Base-by-base conservation (phyloP, 1,140 invertebrate species). In the Antheraea mylitta region DNA sequence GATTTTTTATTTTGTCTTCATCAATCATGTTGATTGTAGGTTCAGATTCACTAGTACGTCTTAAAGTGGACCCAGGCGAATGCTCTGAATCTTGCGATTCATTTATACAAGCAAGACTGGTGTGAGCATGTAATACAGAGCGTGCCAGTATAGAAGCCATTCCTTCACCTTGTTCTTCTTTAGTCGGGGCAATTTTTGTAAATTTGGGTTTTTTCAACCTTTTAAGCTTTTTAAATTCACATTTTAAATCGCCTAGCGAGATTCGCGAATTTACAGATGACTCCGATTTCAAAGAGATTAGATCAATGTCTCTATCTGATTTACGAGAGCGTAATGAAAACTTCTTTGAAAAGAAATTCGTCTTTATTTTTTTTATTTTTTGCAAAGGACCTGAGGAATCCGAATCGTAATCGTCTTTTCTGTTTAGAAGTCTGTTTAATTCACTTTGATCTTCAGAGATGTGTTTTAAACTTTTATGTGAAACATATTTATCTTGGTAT, bases 101-200 rank as follows among this genome's bases (percentile, higher is more conserved):
- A 48, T 84, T 91, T 7, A 94, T 94, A 65, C 93, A 93, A 53
- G 94, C 94, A 8, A 96, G 80, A 71, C 92, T 94, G n/a, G 93
- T 93, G 61, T 95, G 94, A 7, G 91, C 93, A 60, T 93, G 92
- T 69, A 94, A 93, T 0, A 96, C 92, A 7, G 95, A 95, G 70
- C 94, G 89, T 2, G 95, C 95, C 19, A 96, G 82, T 66, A 95
- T 91, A 10, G 95, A 94, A 3, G 94, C 94, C 92, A 95, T 95
- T 3, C 92, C 87, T 68, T 93, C 93, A 3, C 94, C 93, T 77
- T 95, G 93, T 0, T 94, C 92, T 72, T 94, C 93, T 68, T 92
- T 93, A 62, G 77, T 83, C n/a, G 74, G 72, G 30, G 87, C 81
- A 9, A 86, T 88, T 75, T 94, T 94, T n/a, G 92, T 90, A 67